Percentiles rank a stretch among this genome's conserved stretches.
phyloP scores from a whole-genome alignment of 1,140 invertebrate genomes.

The Trichonephila inaurata region DNA sequence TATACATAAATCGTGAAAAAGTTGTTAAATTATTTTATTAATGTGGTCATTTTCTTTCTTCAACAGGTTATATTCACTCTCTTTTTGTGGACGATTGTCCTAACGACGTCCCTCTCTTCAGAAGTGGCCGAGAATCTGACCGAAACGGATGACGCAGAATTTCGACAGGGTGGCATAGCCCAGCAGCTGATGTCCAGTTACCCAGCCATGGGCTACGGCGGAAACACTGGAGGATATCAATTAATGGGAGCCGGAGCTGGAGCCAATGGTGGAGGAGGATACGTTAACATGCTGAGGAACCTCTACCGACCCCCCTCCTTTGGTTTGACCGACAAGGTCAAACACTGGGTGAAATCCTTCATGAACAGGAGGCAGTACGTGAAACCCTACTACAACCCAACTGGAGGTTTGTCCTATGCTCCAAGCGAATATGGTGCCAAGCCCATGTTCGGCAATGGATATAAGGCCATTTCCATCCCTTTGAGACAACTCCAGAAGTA shows the following conservation, averaged over 20 bases:
- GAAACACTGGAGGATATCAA: slow-evolving; percentile 54
- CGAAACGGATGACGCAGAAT: slow-evolving; percentile 61
- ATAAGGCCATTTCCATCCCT: slow-evolving; percentile 72
- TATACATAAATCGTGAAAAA: background rate
- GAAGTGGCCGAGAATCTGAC: slow-evolving; percentile 47
- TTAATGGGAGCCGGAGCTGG: background rate
- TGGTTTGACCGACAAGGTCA: slow-evolving; percentile 67
- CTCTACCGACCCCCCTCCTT: slow-evolving; percentile 62
- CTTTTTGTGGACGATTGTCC: background rate
- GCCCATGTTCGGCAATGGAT: slow-evolving; percentile 46
- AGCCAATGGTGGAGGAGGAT: background rate
- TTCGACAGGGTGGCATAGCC: slow-evolving; percentile 65
- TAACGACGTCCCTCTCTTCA: background rate
- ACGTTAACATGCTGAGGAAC: slow-evolving; percentile 65
- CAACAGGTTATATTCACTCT: slow-evolving; percentile 20
- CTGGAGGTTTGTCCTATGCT: slow-evolving; percentile 42
- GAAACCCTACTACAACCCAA: slow-evolving; percentile 65
- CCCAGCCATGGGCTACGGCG: slow-evolving; percentile 22
- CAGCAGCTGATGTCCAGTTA: slow-evolving; percentile 63
- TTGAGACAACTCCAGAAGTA: slow-evolving; percentile 73
- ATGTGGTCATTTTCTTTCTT: background rate
- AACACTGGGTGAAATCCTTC: slow-evolving; percentile 71
- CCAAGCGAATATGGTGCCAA: slow-evolving; percentile 47
- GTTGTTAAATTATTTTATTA: background rate
- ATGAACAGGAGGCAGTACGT: slow-evolving; percentile 71